A percentile compares a stretch with the other conserved stretches of the same genome.
Conservation (phyloP, 2,888 invertebrate genomes). For the Thymelicus lineola region DNA sequence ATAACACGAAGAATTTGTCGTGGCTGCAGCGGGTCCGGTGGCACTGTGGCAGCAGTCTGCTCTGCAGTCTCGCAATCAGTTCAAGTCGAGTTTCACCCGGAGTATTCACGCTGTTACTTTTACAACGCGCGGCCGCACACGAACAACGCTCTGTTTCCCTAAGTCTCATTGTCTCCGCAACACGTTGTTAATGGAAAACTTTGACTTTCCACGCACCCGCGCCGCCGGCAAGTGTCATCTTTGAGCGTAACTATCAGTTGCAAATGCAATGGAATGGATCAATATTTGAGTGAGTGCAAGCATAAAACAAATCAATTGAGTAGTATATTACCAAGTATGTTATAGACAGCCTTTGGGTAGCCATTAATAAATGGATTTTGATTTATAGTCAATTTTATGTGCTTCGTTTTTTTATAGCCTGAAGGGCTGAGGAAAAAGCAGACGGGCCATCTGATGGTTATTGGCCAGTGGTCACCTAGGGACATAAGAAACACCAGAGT, state of each 20-base stretch:
- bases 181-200: constrained; percentile 67
- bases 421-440: too few species aligned
- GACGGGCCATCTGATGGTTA: too few species aligned
- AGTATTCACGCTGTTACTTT: constrained; percentile 84
- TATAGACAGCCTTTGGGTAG: too few species aligned
- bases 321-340: too few species aligned
- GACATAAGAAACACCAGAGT: too few species aligned
- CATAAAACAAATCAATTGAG: too few species aligned
- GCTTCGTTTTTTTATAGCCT: too few species aligned
- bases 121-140: constrained; percentile 83
- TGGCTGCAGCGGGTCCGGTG: constrained; percentile 49
- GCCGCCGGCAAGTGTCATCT: constrained; percentile 36
- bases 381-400: too few species aligned
- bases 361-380: too few species aligned
- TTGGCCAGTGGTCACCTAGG: too few species aligned
- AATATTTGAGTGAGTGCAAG: too few species aligned
- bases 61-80: constrained; percentile 70
- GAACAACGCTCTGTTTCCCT: constrained; percentile 82
- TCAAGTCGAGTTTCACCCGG: constrained; percentile 81
- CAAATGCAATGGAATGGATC: too few species aligned
- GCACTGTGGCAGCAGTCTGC: constrained; percentile 43
- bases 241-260: background rate
- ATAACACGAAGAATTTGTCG: constrained; percentile 66
- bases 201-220: constrained; percentile 70
- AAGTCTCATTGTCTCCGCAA: constrained; percentile 74